Evolutionary conservation across 2,113 vertebrate species (phyloP).

Genomic region (Psettodes erumei): DNA sequence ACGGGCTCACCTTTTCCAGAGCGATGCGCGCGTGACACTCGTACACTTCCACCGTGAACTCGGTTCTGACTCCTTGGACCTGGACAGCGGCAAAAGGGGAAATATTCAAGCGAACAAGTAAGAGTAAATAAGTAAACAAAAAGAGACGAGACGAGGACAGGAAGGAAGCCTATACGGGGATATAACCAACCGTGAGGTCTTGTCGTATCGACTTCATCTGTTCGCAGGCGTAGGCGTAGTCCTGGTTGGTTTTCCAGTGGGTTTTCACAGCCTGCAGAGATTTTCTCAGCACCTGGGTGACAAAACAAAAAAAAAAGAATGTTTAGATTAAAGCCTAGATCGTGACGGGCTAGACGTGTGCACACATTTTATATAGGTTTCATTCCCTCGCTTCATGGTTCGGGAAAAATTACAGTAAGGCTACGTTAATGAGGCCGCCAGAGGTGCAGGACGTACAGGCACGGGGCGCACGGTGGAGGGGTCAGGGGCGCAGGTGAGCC

Average conservation of each 20-base stretch:
- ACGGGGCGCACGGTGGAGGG: constrained; percentile 90
- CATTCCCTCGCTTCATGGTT: no score
- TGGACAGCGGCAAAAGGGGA: not conserved
- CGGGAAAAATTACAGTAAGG: no score
- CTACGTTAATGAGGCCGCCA: not conserved
- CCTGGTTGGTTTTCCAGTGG: constrained; percentile 91
- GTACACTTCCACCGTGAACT: constrained; percentile 94
- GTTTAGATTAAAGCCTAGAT: not conserved
- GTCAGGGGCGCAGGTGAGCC: constrained; percentile 92
- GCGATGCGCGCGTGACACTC: constrained; percentile 94
- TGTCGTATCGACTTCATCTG: constrained; percentile 95
- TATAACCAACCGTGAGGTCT: constrained; percentile 88
- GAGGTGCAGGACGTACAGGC: constrained; percentile 75
- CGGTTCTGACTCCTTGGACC: constrained; percentile 91
- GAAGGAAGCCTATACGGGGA: not conserved
- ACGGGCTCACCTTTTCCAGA: constrained; percentile 87
- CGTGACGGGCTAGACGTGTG: not conserved
- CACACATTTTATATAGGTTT: not conserved
- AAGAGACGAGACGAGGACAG: not conserved
- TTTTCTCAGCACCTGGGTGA: constrained; percentile 87
- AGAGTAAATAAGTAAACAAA: not conserved
- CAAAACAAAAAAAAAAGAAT: no score
- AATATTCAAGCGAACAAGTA: not conserved
- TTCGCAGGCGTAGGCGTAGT: constrained; percentile 92
- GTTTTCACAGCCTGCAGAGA: constrained; percentile 88